Evolutionary conservation across 2,888 invertebrate genomes (phyloP).

Genomic region (Cephus sareptanus): DNA sequence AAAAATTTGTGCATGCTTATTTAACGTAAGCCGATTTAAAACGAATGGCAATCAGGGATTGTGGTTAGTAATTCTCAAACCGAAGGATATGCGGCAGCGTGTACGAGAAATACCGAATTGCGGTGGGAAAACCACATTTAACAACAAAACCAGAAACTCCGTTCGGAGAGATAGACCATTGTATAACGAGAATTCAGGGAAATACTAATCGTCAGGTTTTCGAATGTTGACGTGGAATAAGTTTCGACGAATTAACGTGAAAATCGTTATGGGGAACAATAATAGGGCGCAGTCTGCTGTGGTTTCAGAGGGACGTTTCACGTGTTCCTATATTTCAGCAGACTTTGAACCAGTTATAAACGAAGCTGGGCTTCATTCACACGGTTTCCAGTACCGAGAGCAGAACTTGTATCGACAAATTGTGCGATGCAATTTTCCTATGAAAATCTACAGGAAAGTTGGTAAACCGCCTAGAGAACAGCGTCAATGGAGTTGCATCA

Average conservation of each 20-base stretch:
- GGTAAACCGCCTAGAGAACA: neutral
- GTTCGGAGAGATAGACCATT: neutral
- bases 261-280: slow-evolving; percentile 20
- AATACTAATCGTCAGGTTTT: slow-evolving; percentile 48
- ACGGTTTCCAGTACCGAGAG: neutral
- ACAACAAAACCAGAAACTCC: neutral
- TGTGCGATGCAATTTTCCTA: neutral
- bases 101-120: slow-evolving; percentile 6
- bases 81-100: neutral
- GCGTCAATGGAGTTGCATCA: neutral
- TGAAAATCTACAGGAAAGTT: neutral
- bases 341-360: neutral
- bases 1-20: neutral
- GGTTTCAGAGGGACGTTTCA: neutral
- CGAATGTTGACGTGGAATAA: slow-evolving; percentile 53
- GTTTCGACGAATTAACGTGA: slow-evolving; percentile 45
- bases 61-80: slow-evolving; percentile 54
- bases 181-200: neutral
- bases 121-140: slow-evolving; percentile 4
- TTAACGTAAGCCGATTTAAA: slow-evolving; percentile 39
- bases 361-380: neutral
- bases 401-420: neutral
- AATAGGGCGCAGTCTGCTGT: slow-evolving; percentile 15
- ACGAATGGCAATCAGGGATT: slow-evolving; percentile 53
- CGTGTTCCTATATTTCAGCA: neutral